A percentile compares a stretch with the other conserved stretches of the same genome.
These are phyloP conservation scores for Scaptomyza tumidula DNA, from an alignment of 2,888 invertebrate genomes.

Conservation along the genomic window DNA sequence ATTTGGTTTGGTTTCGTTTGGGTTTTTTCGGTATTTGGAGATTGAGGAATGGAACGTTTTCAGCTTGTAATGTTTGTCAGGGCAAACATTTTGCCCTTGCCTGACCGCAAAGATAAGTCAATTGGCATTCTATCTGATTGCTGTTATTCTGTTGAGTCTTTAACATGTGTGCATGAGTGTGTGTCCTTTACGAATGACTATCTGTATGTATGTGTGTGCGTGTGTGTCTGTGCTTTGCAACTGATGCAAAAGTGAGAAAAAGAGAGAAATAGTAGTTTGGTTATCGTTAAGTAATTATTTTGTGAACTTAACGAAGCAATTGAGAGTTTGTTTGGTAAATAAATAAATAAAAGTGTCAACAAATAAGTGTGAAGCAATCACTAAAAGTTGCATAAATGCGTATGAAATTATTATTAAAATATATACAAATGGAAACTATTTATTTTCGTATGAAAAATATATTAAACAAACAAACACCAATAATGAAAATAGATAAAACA, in stretches of 20 bases:
- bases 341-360: neutral
- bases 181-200: slow-evolving; percentile 1
- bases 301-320: neutral
- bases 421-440: neutral
- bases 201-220: neutral
- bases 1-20: slow-evolving; percentile 3
- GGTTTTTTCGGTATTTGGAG: neutral
- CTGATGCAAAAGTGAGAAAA: slow-evolving; percentile 4
- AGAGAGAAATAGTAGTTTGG: neutral
- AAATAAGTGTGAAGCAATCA: neutral
- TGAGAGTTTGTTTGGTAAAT: neutral
- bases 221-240: too few relatives aligned
- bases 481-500: neutral
- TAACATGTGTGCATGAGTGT: neutral
- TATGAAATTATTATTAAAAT: neutral
- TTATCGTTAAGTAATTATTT: slow-evolving; percentile 8
- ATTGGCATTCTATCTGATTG: slow-evolving; percentile 67
- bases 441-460: too few relatives aligned
- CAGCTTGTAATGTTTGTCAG: slow-evolving; percentile 65
- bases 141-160: slow-evolving; percentile 29
- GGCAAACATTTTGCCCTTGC: slow-evolving; percentile 69
- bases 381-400: too few relatives aligned
- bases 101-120: slow-evolving; percentile 74
- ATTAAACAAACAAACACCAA: too few relatives aligned
- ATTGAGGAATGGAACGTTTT: slow-evolving; percentile 31